Conservation (phyloP, 2,888 invertebrate species). For the Aproaerema taeniolella region DNA sequence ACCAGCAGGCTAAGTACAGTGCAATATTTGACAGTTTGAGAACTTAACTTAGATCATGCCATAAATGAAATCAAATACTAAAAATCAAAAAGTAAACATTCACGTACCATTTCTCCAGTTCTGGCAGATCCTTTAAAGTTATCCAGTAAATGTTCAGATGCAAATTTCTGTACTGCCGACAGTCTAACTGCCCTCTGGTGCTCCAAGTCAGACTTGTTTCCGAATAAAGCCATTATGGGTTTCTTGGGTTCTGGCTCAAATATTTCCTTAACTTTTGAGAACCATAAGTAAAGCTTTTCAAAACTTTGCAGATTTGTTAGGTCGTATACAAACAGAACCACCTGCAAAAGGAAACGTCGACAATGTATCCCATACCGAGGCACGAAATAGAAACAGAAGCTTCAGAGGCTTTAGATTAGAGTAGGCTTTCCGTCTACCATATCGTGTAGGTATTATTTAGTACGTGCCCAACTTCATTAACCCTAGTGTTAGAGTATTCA, state of each 20-base stretch:
- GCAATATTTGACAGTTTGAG: too few species aligned
- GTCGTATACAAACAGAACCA: slow-evolving; percentile 89
- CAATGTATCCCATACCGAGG: too few species aligned
- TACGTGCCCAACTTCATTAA: too few species aligned
- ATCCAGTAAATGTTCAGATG: slow-evolving; percentile 78
- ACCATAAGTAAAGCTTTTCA: slow-evolving; percentile 85
- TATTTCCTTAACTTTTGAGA: slow-evolving; percentile 69
- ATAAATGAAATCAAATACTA: too few species aligned
- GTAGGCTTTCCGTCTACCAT: too few species aligned
- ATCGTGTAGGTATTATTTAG: too few species aligned
- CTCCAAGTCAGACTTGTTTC: slow-evolving; percentile 86
- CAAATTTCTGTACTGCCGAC: slow-evolving; percentile 80
- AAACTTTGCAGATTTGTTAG: slow-evolving; percentile 89
- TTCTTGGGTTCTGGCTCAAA: slow-evolving; percentile 58
- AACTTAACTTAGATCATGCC: too few species aligned
- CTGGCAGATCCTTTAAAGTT: slow-evolving; percentile 82
- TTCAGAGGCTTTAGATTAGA: too few species aligned
- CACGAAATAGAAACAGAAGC: too few species aligned
- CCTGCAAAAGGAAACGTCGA: slow-evolving; percentile 79
- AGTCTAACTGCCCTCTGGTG: slow-evolving; percentile 83
- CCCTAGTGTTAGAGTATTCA: too few species aligned
- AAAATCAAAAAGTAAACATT: not conserved
- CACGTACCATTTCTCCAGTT: slow-evolving; percentile 82
- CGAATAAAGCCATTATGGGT: slow-evolving; percentile 79
- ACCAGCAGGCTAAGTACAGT: too few species aligned